Evolutionary conservation across 2,797 vertebrate species (phyloP).

Genomic region (Decapterus maruadsi): DNA sequence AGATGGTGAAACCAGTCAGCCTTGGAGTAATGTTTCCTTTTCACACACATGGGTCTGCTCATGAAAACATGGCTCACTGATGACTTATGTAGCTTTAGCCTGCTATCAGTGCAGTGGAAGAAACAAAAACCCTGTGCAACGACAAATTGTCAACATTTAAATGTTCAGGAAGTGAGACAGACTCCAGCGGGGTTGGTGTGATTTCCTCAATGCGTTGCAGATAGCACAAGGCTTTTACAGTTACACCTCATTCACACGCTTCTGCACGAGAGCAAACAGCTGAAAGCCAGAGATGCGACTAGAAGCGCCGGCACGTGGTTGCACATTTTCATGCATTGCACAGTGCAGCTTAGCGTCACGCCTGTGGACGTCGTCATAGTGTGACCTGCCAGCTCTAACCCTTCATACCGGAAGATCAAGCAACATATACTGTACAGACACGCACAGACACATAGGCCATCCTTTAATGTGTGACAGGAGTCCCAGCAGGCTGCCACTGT

Average conservation of each 20-base stretch:
- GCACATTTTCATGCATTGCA: neutral
- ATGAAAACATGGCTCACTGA: constrained; percentile 16
- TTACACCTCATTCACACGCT: neutral
- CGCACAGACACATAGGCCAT: constrained; percentile 1
- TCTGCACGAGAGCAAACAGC: neutral
- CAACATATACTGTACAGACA: constrained; percentile 35
- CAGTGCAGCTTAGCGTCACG: neutral
- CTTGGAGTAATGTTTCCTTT: constrained; percentile 51
- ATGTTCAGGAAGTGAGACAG: neutral
- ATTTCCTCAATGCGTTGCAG: neutral
- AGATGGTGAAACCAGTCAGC: constrained; percentile 73
- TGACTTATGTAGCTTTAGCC: constrained; percentile 26
- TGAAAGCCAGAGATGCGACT: neutral
- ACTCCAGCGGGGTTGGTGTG: neutral
- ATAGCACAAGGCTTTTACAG: neutral
- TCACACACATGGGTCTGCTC: constrained; percentile 8
- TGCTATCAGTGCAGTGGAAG: constrained; percentile 7
- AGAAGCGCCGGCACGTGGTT: neutral
- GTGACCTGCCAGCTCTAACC: constrained; percentile 8
- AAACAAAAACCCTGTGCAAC: neutral
- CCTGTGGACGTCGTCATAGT: constrained; percentile 1
- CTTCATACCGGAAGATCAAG: constrained; percentile 27
- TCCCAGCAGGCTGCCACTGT: constrained; percentile 54
- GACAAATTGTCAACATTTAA: neutral
- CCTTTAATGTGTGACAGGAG: constrained; percentile 42